Percentiles rank a stretch among this genome's conserved stretches.
These are phyloP conservation scores for Harpalus rubripes DNA, from an alignment of 2,888 invertebrate species.

Conservation along the genomic window DNA sequence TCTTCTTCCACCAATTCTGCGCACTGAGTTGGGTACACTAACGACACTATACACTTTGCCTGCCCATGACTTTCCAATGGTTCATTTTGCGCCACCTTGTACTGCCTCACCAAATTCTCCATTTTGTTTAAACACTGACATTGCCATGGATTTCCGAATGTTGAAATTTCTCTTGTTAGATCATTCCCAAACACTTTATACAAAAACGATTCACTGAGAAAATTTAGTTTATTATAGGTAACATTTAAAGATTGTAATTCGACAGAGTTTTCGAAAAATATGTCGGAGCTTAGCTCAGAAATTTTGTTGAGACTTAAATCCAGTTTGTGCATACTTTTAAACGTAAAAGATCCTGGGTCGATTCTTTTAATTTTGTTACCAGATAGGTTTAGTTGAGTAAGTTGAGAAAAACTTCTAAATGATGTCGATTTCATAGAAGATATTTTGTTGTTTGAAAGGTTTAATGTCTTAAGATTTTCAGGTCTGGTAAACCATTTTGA, in stretches of 20 bases:
- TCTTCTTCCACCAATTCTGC: neutral
- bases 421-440: neutral
- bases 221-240: constrained; percentile 14
- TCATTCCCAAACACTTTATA: neutral
- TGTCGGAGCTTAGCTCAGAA: neutral
- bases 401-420: neutral
- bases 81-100: neutral
- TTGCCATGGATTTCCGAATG: constrained; percentile 25
- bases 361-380: constrained; percentile 11
- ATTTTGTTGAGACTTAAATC: constrained; percentile 16
- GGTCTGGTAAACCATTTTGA: neutral
- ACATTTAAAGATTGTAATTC: neutral
- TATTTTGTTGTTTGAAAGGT: constrained; percentile 29
- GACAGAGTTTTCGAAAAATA: neutral
- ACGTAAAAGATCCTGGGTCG: neutral
- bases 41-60: neutral
- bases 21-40: neutral
- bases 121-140: neutral
- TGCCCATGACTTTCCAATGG: neutral
- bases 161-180: neutral
- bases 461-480: neutral
- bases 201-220: neutral
- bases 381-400: constrained; percentile 1
- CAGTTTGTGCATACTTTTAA: neutral
- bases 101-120: neutral